phyloP scores from a whole-genome alignment of 2,797 vertebrate species.

The Furcifer pardalis region DNA sequence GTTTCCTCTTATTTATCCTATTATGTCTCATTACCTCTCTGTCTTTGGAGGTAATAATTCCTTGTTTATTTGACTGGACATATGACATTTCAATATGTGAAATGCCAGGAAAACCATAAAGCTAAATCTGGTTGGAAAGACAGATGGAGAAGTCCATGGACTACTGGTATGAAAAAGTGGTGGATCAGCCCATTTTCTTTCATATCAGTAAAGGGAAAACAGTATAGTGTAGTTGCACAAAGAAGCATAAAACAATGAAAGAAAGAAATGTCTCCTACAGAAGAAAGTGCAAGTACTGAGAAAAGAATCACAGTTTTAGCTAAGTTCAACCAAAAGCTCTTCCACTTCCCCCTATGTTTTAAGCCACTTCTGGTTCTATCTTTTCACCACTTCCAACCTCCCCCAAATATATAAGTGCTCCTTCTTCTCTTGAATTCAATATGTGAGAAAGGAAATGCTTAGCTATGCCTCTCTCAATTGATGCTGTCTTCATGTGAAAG shows the following conservation, averaged over 20 bases:
- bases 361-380: neutral
- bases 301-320: no score
- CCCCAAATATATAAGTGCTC: no score
- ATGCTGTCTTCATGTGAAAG: no score
- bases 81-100: constrained; percentile 19
- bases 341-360: neutral
- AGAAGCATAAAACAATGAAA: neutral
- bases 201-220: neutral
- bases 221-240: neutral
- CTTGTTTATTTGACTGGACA: constrained; percentile 37
- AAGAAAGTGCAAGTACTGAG: neutral
- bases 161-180: neutral
- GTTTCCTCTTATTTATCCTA: constrained; percentile 41
- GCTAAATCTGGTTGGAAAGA: neutral
- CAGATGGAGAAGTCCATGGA: no score
- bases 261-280: neutral
- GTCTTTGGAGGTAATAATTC: constrained; percentile 50
- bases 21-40: constrained; percentile 44
- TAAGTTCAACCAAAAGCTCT: no score
- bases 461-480: no score
- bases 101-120: neutral
- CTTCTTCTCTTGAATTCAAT: no score
- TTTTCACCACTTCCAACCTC: no score
- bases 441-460: no score
- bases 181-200: neutral